Percentiles rank a stretch among this genome's conserved stretches.
These are phyloP conservation scores for Coregonus sp. DNA, from an alignment of 2,797 vertebrate species.

Conservation along the genomic window DNA sequence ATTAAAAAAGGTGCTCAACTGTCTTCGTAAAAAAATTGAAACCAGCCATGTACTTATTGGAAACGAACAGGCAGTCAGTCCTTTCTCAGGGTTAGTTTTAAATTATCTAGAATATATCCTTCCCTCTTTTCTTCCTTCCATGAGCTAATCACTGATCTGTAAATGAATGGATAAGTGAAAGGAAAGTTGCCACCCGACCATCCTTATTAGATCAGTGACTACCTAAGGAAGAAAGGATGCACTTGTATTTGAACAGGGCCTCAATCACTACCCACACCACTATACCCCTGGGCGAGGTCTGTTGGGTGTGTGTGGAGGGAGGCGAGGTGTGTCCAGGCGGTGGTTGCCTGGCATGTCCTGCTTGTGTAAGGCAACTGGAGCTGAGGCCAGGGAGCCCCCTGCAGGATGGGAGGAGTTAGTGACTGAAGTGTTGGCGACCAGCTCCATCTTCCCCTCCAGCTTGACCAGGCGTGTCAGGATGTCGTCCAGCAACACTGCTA, in stretches of 20 bases:
- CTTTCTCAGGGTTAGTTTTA: slow-evolving; percentile 15
- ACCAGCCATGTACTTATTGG: slow-evolving; percentile 40
- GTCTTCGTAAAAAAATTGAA: slow-evolving; percentile 61
- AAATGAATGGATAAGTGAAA: slow-evolving; percentile 13
- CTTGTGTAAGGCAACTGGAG: slow-evolving; percentile 54
- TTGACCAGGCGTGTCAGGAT: slow-evolving; percentile 93
- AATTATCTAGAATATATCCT: slow-evolving; percentile 25
- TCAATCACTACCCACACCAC: slow-evolving; percentile 17
- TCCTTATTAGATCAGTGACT: slow-evolving; percentile 32
- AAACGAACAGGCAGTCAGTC: slow-evolving; percentile 28
- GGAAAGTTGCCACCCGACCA: no score
- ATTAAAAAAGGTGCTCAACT: slow-evolving; percentile 36
- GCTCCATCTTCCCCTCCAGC: slow-evolving; percentile 90
- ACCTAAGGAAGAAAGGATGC: slow-evolving; percentile 40
- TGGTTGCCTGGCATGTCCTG: slow-evolving; percentile 53
- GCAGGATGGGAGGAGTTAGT: slow-evolving; percentile 84
- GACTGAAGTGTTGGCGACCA: slow-evolving; percentile 83
- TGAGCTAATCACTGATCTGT: not conserved
- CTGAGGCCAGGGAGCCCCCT: slow-evolving; percentile 56
- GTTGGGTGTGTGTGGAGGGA: slow-evolving; percentile 58
- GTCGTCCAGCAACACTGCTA: slow-evolving; percentile 95
- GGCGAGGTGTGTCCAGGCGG: slow-evolving; percentile 49
- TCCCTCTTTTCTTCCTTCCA: not conserved
- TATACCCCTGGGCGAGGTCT: slow-evolving; percentile 54
- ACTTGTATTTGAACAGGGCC: slow-evolving; percentile 9